Percentiles rank a stretch among this genome's conserved stretches.
Conservation (phyloP, 1,140 invertebrate species). For the Lasioglossum baleicum region DNA sequence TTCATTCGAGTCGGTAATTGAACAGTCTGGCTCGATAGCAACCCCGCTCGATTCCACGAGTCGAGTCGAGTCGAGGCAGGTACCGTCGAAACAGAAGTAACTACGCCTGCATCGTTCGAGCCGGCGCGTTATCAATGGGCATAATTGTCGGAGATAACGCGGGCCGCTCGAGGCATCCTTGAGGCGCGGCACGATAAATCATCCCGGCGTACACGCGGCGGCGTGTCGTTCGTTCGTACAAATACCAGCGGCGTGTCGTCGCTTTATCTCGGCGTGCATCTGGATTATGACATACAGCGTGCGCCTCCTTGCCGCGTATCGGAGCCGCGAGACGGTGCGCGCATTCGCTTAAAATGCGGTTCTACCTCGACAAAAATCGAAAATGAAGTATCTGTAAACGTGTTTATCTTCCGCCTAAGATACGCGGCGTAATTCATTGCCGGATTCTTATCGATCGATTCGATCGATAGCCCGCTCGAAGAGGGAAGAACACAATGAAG, state of each 20-base stretch:
- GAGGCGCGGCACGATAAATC: conserved; percentile 28
- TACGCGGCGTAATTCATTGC: no score
- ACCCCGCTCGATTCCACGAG: neutral
- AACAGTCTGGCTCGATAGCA: neutral
- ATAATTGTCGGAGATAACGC: conserved; percentile 50
- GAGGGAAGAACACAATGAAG: no score
- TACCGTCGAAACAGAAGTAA: neutral
- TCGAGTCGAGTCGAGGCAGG: neutral
- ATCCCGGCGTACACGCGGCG: conserved; percentile 6
- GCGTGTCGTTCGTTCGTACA: conserved; percentile 22
- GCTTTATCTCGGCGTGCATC: conserved; percentile 17
- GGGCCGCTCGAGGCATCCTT: conserved; percentile 25
- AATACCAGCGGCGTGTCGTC: conserved; percentile 24
- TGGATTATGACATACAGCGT: conserved; percentile 17
- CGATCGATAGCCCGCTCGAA: no score
- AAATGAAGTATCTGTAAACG: no score
- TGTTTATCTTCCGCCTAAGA: no score
- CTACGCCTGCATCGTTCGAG: neutral
- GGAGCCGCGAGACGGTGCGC: neutral
- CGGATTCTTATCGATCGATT: no score
- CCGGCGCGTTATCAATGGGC: conserved; percentile 32
- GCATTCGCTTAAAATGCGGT: no score
- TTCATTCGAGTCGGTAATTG: neutral
- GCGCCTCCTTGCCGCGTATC: neutral
- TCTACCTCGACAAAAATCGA: no score